Percentiles rank a stretch among this genome's conserved stretches.
Conservation (phyloP, 2,113 vertebrate species). For the Quiscalus mexicanus region DNA sequence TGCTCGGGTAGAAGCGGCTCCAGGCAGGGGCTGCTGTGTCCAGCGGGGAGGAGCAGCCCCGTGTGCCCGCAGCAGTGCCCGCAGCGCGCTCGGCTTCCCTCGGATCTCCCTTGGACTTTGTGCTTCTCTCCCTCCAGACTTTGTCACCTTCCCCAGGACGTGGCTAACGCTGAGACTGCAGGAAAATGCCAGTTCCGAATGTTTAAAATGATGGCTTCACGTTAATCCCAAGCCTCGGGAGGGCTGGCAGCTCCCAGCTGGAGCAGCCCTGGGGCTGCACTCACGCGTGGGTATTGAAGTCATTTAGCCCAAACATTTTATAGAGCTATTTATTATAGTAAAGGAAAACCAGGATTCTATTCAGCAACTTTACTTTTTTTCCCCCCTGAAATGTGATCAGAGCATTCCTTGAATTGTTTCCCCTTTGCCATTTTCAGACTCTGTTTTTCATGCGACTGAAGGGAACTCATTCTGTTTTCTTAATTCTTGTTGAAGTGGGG, state of each 20-base stretch:
- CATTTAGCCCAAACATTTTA: not conserved
- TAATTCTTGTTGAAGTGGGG: not conserved
- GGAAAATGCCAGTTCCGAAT: not conserved
- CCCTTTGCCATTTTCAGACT: not conserved
- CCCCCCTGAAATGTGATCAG: not conserved
- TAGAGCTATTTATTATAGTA: not conserved
- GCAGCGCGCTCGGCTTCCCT: no score
- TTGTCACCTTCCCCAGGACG: no score
- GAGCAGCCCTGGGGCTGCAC: not conserved
- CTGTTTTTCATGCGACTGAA: not conserved
- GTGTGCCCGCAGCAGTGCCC: no score
- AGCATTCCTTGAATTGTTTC: not conserved
- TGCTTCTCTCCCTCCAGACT: no score
- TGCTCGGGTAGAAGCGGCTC: no score
- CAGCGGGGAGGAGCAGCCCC: no score
- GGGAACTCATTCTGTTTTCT: not conserved
- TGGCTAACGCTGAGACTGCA: no score
- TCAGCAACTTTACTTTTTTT: not conserved
- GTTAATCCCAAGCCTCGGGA: not conserved
- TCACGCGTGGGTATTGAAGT: accelerated
- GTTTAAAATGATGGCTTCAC: accelerated
- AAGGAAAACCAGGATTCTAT: not conserved
- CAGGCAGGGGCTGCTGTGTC: no score
- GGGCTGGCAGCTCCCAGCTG: not conserved
- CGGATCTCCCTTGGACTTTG: no score